These are phyloP conservation scores for Lepidochrysops patricia DNA, from an alignment of 2,888 invertebrate species.

Conservation along the genomic window DNA sequence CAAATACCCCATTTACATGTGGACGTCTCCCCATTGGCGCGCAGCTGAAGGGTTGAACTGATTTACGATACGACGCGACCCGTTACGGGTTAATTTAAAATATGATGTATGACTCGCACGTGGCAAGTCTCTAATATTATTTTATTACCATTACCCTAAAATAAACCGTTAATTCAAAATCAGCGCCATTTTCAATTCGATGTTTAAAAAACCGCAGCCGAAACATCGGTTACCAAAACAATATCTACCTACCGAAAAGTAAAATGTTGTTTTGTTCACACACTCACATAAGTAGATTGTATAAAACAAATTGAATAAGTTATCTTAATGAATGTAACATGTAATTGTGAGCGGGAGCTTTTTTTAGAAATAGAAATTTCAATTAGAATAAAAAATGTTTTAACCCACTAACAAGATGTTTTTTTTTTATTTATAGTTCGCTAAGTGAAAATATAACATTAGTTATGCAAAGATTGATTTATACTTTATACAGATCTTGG, in stretches of 20 bases:
- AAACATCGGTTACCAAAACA: too few species aligned
- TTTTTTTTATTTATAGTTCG: too few species aligned
- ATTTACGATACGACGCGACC: constrained; percentile 37
- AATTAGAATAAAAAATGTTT: not conserved
- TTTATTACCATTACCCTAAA: constrained; percentile 3
- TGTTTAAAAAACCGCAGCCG: too few species aligned
- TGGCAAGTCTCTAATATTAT: constrained; percentile 14
- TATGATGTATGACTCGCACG: constrained; percentile 44
- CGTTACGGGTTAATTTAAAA: constrained; percentile 53
- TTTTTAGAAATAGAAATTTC: not conserved
- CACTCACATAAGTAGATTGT: not conserved
- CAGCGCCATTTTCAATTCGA: not conserved
- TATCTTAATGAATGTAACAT: not conserved
- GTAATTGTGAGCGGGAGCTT: not conserved
- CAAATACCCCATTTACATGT: constrained; percentile 12
- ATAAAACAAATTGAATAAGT: not conserved
- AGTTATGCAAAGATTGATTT: too few species aligned
- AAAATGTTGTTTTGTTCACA: not conserved
- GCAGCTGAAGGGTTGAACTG: constrained; percentile 31
- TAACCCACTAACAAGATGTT: not conserved
- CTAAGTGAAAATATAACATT: too few species aligned
- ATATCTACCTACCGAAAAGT: not conserved
- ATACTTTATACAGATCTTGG: not conserved
- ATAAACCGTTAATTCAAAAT: not conserved
- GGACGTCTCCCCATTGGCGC: constrained; percentile 19